A percentile compares a stretch with the other conserved stretches of the same genome.
phyloP scores from a whole-genome alignment of 2,888 invertebrate species.

The Ariolimax columbianus region DNA sequence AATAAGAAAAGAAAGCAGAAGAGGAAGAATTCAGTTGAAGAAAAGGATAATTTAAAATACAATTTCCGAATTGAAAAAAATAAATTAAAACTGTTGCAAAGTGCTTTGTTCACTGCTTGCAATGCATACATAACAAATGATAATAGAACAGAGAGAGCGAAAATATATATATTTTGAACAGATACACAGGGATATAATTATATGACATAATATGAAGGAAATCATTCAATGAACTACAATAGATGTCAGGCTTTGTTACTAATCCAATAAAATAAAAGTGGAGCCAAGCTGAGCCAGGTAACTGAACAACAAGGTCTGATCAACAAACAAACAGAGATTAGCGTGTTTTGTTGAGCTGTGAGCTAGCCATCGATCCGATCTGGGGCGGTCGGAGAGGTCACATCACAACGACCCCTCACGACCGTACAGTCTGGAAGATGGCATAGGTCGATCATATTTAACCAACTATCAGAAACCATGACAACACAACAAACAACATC shows the following conservation, averaged over 20 bases:
- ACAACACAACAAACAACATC: background rate
- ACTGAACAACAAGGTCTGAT: background rate
- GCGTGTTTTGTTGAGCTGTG: conserved; percentile 15
- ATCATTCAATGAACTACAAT: background rate
- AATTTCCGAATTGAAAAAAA: no score
- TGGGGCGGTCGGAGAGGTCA: conserved; percentile 47
- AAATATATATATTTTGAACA: no score
- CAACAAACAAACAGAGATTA: background rate
- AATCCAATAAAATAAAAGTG: background rate
- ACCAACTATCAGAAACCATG: background rate
- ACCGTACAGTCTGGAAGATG: conserved; percentile 48
- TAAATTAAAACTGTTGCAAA: no score
- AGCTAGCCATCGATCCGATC: conserved; percentile 47
- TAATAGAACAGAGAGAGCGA: no score
- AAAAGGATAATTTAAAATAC: no score
- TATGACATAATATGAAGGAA: background rate
- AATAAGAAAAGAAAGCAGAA: no score
- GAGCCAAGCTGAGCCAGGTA: background rate
- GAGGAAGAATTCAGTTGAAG: no score
- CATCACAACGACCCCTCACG: conserved; percentile 43
- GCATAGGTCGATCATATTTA: background rate
- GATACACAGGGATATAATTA: no score
- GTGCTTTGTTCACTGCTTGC: no score
- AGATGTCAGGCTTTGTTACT: background rate
- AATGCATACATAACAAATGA: no score